Base-by-base conservation (phyloP, 2,113 vertebrate species). In the Thinocorus orbignyianus region DNA sequence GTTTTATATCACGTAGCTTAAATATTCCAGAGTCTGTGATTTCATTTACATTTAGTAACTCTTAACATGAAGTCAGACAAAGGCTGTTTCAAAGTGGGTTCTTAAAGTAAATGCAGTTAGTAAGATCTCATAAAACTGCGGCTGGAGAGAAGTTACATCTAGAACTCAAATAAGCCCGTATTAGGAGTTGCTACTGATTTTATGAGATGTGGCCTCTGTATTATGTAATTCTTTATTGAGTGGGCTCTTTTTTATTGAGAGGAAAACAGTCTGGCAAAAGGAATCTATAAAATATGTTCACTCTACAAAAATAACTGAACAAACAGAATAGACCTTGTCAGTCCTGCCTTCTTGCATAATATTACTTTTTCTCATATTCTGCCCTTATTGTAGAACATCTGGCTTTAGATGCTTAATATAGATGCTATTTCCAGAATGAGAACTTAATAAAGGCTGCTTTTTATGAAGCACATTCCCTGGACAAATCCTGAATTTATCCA, bases 381-480 rank as follows among this genome's bases (percentile, higher is more conserved):
- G 25, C 46, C 24, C 41, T 81, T 77, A 64, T 6, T 84, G 66
- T 80, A 82, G 69, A 91, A 87, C 81, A 87, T 72, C 87, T 95
- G 87, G 52, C 69, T 95, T 74, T 61, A 82, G 74, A 54, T 51
- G 30, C 68, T 92, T 85, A 68, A 87, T 81, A 82, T 17, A 60
- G 76, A 54, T 89, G 52, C 66, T 88, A 4, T 92, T 93, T 92
- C 62, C 83, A 96, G 80, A 90, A 68, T 66, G 55, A 46, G 65
- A 83, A 88, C 66, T 94, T 79, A 80, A 84, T 81, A 79, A 95
- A 87, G 77, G 39, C 80, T 86, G 33, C n/a, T 93, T 78, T 92
- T 94, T 82, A 28, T 61, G 44, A 88, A 93, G 64, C 76, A 73
- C 94, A 78, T 88, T 96, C 86, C 72, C 35, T 86, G 68, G 81